Evolutionary conservation across 2,113 vertebrate species (phyloP).

Genomic region (Pteronura brasiliensis): DNA sequence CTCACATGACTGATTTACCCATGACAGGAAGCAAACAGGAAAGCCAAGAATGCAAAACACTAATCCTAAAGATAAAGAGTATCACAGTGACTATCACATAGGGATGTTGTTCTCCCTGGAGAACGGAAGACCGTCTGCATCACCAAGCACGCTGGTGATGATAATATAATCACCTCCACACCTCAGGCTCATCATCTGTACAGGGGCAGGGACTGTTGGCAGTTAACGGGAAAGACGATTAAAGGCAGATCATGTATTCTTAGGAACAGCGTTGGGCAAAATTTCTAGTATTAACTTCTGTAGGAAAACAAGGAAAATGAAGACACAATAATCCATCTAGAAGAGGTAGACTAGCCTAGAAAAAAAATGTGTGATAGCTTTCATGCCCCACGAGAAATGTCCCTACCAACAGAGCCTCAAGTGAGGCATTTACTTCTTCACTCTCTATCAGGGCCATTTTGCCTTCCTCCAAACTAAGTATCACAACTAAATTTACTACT

Average conservation of each 20-base stretch:
- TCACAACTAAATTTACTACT: background rate
- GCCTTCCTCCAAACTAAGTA: background rate
- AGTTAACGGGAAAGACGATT: background rate
- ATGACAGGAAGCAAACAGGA: slow-evolving; percentile 58
- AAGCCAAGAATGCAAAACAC: slow-evolving; percentile 48
- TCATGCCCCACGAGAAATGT: background rate
- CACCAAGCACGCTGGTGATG: background rate
- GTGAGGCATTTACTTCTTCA: background rate
- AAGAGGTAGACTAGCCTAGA: background rate
- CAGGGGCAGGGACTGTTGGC: background rate
- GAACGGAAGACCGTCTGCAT: background rate
- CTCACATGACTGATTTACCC: slow-evolving; percentile 37
- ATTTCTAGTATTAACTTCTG: background rate
- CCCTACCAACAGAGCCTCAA: background rate
- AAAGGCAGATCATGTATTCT: background rate
- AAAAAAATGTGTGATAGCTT: background rate
- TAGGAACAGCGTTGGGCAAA: background rate
- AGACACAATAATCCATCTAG: background rate
- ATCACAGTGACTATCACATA: background rate
- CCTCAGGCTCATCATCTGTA: background rate
- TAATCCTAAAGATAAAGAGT: slow-evolving; percentile 27
- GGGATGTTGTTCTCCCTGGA: background rate
- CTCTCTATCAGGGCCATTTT: background rate
- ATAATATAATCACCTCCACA: background rate
- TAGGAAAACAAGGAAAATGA: slow-evolving; percentile 24